Conservation (phyloP, 2,797 vertebrate species). For the Poecilia velifera region DNA sequence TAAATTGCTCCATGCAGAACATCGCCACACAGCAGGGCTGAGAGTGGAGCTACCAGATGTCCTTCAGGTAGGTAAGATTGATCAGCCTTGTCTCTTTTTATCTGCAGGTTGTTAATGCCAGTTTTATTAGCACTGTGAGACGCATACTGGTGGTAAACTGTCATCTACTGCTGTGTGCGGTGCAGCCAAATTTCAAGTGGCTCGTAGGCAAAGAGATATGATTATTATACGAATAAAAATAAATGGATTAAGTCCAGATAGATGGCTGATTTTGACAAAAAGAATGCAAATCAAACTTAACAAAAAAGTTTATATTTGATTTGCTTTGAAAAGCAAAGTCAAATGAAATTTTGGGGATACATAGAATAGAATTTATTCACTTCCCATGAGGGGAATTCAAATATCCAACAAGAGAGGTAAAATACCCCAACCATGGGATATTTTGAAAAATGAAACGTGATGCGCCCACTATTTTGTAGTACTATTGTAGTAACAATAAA, state of each 20-base stretch:
- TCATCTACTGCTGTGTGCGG: background rate
- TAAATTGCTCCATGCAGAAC: background rate
- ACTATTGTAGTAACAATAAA: too few species aligned
- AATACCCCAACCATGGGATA: background rate
- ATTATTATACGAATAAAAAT: background rate
- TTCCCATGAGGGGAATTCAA: background rate
- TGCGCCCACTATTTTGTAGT: too few species aligned
- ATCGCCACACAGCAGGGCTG: background rate
- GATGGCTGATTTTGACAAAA: background rate
- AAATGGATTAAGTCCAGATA: background rate
- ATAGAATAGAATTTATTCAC: background rate
- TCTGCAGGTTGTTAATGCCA: background rate
- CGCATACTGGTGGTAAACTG: background rate
- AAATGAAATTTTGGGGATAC: background rate
- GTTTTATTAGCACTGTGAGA: background rate
- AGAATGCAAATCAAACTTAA: too few species aligned
- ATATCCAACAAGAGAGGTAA: background rate
- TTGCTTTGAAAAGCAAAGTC: background rate
- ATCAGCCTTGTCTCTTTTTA: slow-evolving; percentile 5
- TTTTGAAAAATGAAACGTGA: background rate
- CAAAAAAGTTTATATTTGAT: background rate
- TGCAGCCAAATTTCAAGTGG: background rate
- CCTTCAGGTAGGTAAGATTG: background rate
- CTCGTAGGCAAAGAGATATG: background rate
- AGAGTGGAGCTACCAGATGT: slow-evolving; percentile 3